A percentile compares a stretch with the other conserved stretches of the same genome.
These are phyloP conservation scores for human DNA, from an alignment of 2,113 vertebrate species.

Conservation along the genomic window GRCh38 chr5:98389001-98389500, in stretches of 20 bases:
- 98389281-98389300: not conserved
- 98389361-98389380: not conserved
- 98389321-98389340: not conserved
- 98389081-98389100: not conserved
- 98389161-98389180: not conserved
- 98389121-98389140: not conserved
- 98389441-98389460: not conserved
- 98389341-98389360: not conserved
- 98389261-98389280: not conserved
- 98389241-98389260: not conserved
- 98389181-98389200: not conserved
- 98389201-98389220: not conserved
- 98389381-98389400: not conserved
- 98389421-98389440: not conserved
- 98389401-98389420: not conserved
- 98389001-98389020: not conserved
- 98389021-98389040: not conserved
- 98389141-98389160: not conserved
- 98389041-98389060: not conserved
- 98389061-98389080: not conserved
- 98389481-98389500: not conserved
- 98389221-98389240: not conserved
- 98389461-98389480: not conserved
- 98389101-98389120: slow-evolving; percentile 4
- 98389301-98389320: too few relatives aligned